Base-by-base conservation (phyloP, 1,140 invertebrate species). In the Hetaerina americana region DNA sequence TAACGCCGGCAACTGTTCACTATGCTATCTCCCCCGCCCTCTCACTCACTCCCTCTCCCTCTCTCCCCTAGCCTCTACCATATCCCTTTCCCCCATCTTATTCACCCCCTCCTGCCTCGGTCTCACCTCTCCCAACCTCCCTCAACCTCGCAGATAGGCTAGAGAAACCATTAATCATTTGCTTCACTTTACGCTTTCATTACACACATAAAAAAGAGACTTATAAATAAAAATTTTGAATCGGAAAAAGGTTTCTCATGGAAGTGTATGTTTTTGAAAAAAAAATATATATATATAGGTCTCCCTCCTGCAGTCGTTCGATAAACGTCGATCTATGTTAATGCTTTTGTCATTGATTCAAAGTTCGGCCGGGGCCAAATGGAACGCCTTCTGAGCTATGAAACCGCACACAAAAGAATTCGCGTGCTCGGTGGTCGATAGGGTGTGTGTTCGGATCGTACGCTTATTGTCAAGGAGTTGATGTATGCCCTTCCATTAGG, bases 211-310 rank as follows among this genome's bases (percentile, higher is more conserved):
- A 57, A 57, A 57, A 57, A 57, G 40, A 57, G 22, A 57, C 40
- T 57, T 57, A 57, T 57, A 57, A 57, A 57, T 57, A 57, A 57
- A n/a, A 57, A 57, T 57, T 57, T 57, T 57, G 40, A 57, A 57
- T 57, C 40, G 40, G 40, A 57, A 57, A 57, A 57, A 57, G 40
- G 40, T 57, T 57, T 57, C 10, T n/a, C 40, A 57, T 57, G 15
- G 40, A 57, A 57, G 40, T 5, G 40, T 57, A n/a, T 10, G 40
- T 12, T 12, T 12, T 12, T 57, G 10, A 18, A 15, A 8, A 40
- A 8, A 8, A 57, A 18, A 57, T 57, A 57, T 57, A 5, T 57
- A 57, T 57, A 18, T 57, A 18, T 57, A 57, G 22, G 22, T n/a
- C 22, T 57, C 22, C 31, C 6, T 40, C 18, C 31, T 40, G 6